Percentiles rank a stretch among this genome's conserved stretches.
Conservation (phyloP, 2,888 invertebrate species). For the Zaprionus bogoriensis region DNA sequence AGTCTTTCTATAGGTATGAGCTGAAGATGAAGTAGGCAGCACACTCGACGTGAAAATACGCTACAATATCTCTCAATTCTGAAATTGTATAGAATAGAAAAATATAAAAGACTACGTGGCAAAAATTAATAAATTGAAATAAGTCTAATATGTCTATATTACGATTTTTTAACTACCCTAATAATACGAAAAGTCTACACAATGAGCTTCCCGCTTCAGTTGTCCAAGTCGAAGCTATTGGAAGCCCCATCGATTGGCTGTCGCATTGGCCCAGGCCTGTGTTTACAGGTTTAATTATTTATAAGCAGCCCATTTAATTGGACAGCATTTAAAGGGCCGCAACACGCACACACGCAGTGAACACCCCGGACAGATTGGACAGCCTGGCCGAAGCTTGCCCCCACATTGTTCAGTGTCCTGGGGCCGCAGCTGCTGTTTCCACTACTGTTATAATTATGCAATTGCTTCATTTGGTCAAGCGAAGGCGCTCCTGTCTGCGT, state of each 20-base stretch:
- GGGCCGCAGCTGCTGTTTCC: constrained; percentile 18
- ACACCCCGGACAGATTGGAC: background rate
- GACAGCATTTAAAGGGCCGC: constrained; percentile 25
- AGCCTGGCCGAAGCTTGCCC: background rate
- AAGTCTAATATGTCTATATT: no score
- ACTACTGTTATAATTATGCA: constrained; percentile 24
- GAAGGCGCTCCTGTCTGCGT: background rate
- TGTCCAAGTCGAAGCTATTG: constrained; percentile 21
- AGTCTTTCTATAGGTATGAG: background rate
- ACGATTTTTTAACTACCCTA: no score
- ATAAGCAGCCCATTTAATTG: constrained; percentile 22
- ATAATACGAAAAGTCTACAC: no score
- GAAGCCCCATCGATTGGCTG: constrained; percentile 35
- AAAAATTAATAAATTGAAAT: no score
- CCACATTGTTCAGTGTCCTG: background rate
- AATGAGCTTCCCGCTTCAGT: background rate
- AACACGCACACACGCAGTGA: constrained; percentile 28
- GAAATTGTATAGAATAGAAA: no score
- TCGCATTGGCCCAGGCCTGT: constrained; percentile 12
- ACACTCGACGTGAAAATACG: no score
- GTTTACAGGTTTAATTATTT: constrained; percentile 40
- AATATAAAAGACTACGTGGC: no score
- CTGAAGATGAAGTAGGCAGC: no score
- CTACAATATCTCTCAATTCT: no score
- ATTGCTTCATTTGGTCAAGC: constrained; percentile 10